Evolutionary conservation across 2,113 vertebrate species (phyloP).

Genomic region (Microtus pennsylvanicus): DNA sequence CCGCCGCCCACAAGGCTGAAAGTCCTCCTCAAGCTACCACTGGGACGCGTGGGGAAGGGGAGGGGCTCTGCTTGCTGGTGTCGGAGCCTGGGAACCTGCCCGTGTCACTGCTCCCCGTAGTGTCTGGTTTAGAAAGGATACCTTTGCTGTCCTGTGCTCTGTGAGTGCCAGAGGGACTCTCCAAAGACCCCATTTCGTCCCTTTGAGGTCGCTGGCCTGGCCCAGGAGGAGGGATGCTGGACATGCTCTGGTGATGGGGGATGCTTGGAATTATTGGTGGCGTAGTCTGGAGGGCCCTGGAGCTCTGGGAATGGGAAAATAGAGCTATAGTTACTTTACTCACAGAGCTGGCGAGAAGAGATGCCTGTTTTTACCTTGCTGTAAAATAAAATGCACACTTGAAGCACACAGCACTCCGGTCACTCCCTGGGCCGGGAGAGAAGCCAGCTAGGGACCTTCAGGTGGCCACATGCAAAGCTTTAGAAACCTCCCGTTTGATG

Average conservation of each 20-base stretch:
- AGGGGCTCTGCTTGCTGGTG: not conserved
- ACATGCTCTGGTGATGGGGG: not conserved
- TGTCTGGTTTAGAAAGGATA: not conserved
- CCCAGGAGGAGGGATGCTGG: not conserved
- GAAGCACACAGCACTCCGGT: not conserved
- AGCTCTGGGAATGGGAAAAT: not conserved
- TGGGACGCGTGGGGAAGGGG: not conserved
- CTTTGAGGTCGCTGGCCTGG: not conserved
- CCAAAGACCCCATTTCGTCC: not conserved
- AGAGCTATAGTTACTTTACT: not conserved
- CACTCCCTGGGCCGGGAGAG: not conserved
- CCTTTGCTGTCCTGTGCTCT: too few relatives aligned
- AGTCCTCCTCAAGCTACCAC: not conserved
- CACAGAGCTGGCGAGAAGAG: not conserved
- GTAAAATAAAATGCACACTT: not conserved
- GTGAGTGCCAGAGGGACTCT: not conserved
- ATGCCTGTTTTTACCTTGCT: not conserved
- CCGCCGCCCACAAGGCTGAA: slow-evolving; percentile 58
- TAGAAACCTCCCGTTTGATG: not conserved
- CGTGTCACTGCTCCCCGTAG: not conserved
- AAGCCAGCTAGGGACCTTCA: not conserved
- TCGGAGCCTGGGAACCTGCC: not conserved
- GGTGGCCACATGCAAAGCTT: not conserved
- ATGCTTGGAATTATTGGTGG: not conserved
- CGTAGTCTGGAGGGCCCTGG: not conserved